Evolutionary conservation across 2,113 vertebrate genomes (phyloP), one percentile per base, ranked within the genome.

Genomic region (Cyanocitta stelleri): DNA sequence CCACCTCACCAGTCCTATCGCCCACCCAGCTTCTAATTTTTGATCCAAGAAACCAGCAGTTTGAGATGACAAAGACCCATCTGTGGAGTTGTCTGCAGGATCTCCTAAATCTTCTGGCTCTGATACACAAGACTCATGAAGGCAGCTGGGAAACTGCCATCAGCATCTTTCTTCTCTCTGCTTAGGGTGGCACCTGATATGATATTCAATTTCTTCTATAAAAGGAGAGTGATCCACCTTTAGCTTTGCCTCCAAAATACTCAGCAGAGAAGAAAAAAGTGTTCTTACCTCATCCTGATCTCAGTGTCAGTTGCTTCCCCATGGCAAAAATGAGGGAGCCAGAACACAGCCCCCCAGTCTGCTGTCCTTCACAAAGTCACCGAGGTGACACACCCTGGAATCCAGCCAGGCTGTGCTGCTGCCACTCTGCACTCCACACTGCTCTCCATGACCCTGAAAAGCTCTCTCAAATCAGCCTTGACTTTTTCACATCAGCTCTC

Each of bases 341-440:
- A 59, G 54, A 96, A 83, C 23, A 51, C 14, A 72, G 52, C 1
- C 17, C 4, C 29, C 29, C 1, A 5, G 2, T 32, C 0, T 68
- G 18, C 44, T 56, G 26, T 75, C 15, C 30, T 76, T 85, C 69
- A 63, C 33, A 56, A 66, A 59, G 64, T 43, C 43, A 71, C 16
- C 0, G 0, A 74, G 73, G 56, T 41, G 35, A 68, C 69, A 74
- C 7, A 64, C 13, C 5, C 13, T 0, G 0, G 23, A 32, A 69
- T 17, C 32, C 85, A 83, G 23, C 19, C 52, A 77, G 43, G 39
- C 51, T 48, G 35, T 48, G 18, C 52, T 51, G 37, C 35, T 75
- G 64, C 56, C 44, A 48, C 13, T 18, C 56, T 64, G 30, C 66
- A 41, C 67, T 79, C 44, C 30, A 67, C 39, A 17, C n/a, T 33